Conservation (phyloP, 2,888 invertebrate species). For the Papilio demoleus region DNA sequence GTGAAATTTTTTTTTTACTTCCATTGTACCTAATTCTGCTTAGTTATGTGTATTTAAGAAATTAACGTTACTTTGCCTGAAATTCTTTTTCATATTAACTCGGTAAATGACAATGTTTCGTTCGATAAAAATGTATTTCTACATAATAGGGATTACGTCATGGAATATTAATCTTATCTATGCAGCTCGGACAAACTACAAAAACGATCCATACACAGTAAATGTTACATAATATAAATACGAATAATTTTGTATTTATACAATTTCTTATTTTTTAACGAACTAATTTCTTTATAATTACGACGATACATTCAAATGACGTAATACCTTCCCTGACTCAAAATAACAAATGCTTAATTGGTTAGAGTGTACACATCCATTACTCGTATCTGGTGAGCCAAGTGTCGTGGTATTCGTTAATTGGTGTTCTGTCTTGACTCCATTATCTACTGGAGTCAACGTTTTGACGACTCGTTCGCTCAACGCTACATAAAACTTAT, state of each 20-base stretch:
- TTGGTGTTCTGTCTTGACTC: constrained; percentile 63
- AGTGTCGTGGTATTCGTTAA: constrained; percentile 73
- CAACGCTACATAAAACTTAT: constrained; percentile 26
- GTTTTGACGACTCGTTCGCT: constrained; percentile 26
- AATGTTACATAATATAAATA: not conserved
- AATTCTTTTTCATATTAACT: not conserved
- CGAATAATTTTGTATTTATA: not conserved
- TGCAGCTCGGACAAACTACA: constrained; percentile 7
- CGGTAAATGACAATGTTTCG: not conserved
- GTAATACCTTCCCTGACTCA: constrained; percentile 52
- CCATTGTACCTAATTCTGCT: no score
- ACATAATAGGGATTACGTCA: constrained; percentile 13
- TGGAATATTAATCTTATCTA: constrained; percentile 16
- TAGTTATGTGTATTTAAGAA: no score
- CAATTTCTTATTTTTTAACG: not conserved
- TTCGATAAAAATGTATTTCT: not conserved
- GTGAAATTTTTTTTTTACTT: no score
- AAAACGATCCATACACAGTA: not conserved
- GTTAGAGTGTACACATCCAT: constrained; percentile 67
- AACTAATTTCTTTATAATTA: not conserved
- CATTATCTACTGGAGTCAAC: constrained; percentile 58
- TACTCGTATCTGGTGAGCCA: constrained; percentile 63
- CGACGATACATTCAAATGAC: constrained; percentile 46
- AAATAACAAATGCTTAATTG: constrained; percentile 66
- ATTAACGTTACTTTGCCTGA: no score